phyloP scores from a whole-genome alignment of 2,888 invertebrate genomes.

The Cephus spinipes region DNA sequence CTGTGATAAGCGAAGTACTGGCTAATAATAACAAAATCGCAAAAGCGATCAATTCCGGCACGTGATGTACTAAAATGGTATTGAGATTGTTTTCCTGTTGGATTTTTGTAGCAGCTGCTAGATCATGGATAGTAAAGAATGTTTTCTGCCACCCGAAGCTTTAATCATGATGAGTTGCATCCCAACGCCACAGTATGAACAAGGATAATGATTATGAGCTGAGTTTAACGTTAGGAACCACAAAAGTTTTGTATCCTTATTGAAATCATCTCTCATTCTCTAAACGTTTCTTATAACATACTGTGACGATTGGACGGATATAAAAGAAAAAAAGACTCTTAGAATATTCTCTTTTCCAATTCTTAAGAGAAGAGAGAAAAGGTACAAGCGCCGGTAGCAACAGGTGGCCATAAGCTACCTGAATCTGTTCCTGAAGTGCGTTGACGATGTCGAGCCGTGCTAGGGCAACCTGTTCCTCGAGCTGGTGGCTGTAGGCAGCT shows the following conservation, averaged over 20 bases:
- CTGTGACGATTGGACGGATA: background rate
- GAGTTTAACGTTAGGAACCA: background rate
- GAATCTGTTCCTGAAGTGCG: conserved; percentile 79
- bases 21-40: background rate
- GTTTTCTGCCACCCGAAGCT: background rate
- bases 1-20: conserved; percentile 1
- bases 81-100: background rate
- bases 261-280: background rate
- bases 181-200: background rate
- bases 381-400: background rate
- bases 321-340: background rate
- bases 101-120: background rate
- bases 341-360: background rate
- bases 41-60: conserved; percentile 3
- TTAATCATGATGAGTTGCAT: background rate
- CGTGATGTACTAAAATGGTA: background rate
- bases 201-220: background rate
- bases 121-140: background rate
- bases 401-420: conserved; percentile 70
- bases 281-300: background rate
- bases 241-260: background rate
- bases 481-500: conserved; percentile 58
- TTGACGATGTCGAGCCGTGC: conserved; percentile 77
- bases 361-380: background rate
- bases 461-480: conserved; percentile 74